These are phyloP conservation scores for Charaxes varanes DNA, from an alignment of 1,140 invertebrate species.

Conservation along the genomic window DNA sequence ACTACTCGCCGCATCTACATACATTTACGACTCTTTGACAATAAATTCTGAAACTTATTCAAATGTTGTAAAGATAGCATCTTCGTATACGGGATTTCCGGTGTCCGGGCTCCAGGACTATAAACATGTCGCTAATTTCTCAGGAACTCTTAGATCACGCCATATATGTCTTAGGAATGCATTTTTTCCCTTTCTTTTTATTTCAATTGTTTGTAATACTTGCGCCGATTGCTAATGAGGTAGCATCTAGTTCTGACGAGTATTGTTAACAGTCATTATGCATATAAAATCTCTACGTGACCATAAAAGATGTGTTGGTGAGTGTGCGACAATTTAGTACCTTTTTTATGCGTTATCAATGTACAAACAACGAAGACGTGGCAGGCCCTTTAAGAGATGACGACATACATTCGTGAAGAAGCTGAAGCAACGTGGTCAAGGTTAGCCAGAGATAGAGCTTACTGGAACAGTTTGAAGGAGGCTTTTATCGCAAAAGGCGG, in stretches of 20 bases:
- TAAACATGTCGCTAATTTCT: slow-evolving; percentile 50
- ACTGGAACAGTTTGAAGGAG: too few species aligned
- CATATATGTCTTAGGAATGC: slow-evolving; percentile 22
- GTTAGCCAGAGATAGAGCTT: too few species aligned
- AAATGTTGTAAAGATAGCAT: slow-evolving; percentile 57
- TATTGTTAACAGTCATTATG: not conserved
- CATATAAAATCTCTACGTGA: not conserved
- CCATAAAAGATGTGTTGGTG: too few species aligned
- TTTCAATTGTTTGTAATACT: slow-evolving; percentile 6
- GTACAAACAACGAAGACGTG: too few species aligned
- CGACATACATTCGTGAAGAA: too few species aligned
- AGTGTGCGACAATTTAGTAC: too few species aligned
- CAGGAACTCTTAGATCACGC: slow-evolving; percentile 38
- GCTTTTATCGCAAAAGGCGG: too few species aligned
- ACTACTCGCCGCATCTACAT: too few species aligned
- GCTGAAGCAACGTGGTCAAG: too few species aligned
- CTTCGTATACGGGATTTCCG: slow-evolving; percentile 67
- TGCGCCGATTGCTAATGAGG: slow-evolving; percentile 1
- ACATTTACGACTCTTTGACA: slow-evolving; percentile 41
- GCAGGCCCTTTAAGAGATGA: too few species aligned
- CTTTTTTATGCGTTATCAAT: too few species aligned
- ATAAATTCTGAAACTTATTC: slow-evolving; percentile 61
- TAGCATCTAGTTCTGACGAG: slow-evolving; percentile 4
- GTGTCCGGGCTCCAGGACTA: slow-evolving; percentile 32
- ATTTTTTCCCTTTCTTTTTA: slow-evolving; percentile 3